Conservation (phyloP, 2,797 vertebrate species). For the Enoplosus armatus region DNA sequence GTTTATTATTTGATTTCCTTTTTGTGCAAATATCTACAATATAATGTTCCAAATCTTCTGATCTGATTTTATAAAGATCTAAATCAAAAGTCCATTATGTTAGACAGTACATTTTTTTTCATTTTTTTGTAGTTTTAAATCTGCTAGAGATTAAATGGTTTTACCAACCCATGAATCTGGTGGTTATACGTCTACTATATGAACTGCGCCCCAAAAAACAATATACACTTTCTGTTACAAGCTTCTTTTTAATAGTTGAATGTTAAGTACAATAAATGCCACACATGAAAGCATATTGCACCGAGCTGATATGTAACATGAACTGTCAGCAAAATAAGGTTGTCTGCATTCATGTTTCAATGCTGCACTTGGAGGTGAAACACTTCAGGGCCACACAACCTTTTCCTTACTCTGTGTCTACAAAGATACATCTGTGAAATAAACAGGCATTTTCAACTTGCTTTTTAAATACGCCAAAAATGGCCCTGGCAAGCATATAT, state of each 20-base stretch:
- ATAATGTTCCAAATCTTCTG: background rate
- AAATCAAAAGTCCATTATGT: background rate
- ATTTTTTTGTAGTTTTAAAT: too few species aligned
- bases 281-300: conserved; percentile 7
- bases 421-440: conserved; percentile 40
- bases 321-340: conserved; percentile 16
- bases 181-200: background rate
- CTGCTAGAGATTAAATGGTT: background rate
- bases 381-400: conserved; percentile 8
- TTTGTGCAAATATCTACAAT: background rate
- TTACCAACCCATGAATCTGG: background rate
- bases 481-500: conserved; percentile 30
- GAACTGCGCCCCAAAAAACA: background rate
- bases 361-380: conserved; percentile 29
- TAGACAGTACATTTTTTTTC: too few species aligned
- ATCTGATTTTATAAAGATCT: background rate
- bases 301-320: conserved; percentile 17
- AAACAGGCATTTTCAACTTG: conserved; percentile 33
- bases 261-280: conserved; percentile 27
- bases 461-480: conserved; percentile 49
- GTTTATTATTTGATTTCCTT: background rate
- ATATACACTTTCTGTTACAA: background rate
- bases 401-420: background rate
- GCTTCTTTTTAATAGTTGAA: conserved; percentile 1
- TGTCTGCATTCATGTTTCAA: conserved; percentile 5